These are phyloP conservation scores for Cryptotermes secundus DNA, from an alignment of 1,140 invertebrate genomes.

Conservation along the genomic window DNA sequence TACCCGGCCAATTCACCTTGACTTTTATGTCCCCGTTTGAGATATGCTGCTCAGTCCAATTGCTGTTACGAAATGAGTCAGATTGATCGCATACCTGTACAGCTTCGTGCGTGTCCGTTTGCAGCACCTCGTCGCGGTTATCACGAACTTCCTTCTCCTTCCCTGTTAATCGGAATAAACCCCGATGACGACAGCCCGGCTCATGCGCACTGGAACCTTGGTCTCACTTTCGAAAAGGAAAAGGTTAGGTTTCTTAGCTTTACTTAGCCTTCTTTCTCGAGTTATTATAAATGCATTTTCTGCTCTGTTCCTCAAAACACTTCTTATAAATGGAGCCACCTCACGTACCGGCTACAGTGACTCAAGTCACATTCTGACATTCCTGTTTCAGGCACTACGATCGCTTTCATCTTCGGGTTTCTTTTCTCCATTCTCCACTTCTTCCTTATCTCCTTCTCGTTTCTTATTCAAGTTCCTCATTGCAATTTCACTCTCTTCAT, in stretches of 20 bases:
- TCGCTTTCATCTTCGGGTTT: no score
- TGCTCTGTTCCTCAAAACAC: not conserved
- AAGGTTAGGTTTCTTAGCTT: slow-evolving; percentile 8
- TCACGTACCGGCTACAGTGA: not conserved
- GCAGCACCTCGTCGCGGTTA: not conserved
- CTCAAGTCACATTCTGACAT: not conserved
- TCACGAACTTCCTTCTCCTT: slow-evolving; percentile 1
- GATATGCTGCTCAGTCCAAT: not conserved
- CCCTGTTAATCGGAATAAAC: not conserved
- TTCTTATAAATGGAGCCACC: not conserved
- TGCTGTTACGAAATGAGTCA: not conserved
- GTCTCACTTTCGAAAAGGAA: slow-evolving; percentile 10
- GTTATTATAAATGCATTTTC: not conserved
- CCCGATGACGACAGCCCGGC: not conserved
- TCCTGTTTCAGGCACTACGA: no score
- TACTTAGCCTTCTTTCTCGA: not conserved
- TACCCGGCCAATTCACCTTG: not conserved
- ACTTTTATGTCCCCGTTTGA: not conserved
- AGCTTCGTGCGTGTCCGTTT: not conserved
- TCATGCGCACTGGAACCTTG: not conserved
- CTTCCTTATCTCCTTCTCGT: no score
- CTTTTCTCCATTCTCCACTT: no score
- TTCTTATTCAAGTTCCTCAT: no score
- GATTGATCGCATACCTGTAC: not conserved
- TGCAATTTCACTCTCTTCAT: no score